Conservation (phyloP, 2,797 vertebrate species). For the Lacerta bilineata region DNA sequence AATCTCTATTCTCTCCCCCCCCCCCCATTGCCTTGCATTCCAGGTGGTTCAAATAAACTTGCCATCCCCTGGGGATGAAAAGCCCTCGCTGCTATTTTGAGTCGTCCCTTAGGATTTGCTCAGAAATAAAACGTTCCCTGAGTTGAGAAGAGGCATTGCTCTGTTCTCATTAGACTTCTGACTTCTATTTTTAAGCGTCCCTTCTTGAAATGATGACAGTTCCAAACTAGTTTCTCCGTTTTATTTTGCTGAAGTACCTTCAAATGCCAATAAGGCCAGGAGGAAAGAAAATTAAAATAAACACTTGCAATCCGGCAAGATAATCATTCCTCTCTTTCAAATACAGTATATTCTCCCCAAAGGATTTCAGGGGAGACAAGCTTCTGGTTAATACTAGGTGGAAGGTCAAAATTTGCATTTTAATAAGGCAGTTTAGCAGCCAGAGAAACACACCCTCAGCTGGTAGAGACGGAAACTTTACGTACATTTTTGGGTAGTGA, state of each 20-base stretch:
- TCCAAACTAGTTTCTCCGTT: conserved; percentile 22
- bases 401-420: conserved; percentile 60
- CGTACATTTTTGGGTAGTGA: conserved; percentile 53
- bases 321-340: conserved; percentile 47
- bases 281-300: conserved; percentile 36
- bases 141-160: neutral
- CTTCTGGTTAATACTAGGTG: conserved; percentile 37
- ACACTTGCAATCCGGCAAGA: neutral
- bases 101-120: neutral
- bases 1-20: too few species aligned
- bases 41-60: neutral
- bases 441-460: conserved; percentile 11
- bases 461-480: conserved; percentile 21
- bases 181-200: neutral
- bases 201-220: neutral
- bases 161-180: conserved; percentile 33
- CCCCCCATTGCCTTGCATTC: neutral
- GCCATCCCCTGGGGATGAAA: neutral
- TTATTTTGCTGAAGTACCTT: conserved; percentile 26
- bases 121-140: neutral
- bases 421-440: conserved; percentile 54
- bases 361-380: conserved; percentile 38
- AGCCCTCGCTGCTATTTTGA: neutral
- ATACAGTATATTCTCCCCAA: conserved; percentile 12
- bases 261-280: conserved; percentile 45